Base-by-base conservation (phyloP, 2,797 vertebrate species). In the Darevskia mixta region DNA sequence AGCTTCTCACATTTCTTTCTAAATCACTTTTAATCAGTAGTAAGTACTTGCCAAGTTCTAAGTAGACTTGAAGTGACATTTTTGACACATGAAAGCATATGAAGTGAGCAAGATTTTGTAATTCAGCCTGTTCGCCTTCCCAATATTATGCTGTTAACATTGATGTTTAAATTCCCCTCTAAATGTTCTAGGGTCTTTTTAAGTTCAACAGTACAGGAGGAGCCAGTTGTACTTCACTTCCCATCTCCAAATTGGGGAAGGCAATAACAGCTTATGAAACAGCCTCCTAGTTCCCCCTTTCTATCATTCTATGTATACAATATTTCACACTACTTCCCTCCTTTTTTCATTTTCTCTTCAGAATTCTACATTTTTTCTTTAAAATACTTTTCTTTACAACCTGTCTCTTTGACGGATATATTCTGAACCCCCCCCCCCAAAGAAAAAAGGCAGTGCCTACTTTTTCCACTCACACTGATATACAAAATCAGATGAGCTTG, bases 1-100 rank as follows among this genome's bases (percentile, higher is more conserved):
- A 77, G 69, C 35, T 78, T 83, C 73, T 82, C 66, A 77, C 43
- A 86, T 82, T 76, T 81, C 79, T 81, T 75, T 85, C 43, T 41
- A 81, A 81, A 82, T 49, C 61, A 35, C 18, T 76, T 75, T 76
- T 18, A 32, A 66, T 69, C 58, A 55, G 73, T 32, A 83, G 88
- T 85, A 90, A 81, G 1, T 1, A 35, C 0, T 23, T 86, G 86
- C 13, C 15, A 89, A 83, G 86, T 77, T 89, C 75, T 84, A 49
- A 2, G 32, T 0, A 75, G 41, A 3, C 20, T 6, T n/a, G 67
- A 91, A 87, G 32, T 0, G 88, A 85, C 29, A 79, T 84, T 90
- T 83, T 86, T 81, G 79, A 29, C 43, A 90, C 29, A 80, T 41
- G 20, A 6, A 83, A 85, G 10, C 71, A 82, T 25, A 67, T 76